Evolutionary conservation across 1,140 invertebrate genomes (phyloP), one percentile per base, ranked within the genome.

Genomic region (Elymnias hypermnestra): DNA sequence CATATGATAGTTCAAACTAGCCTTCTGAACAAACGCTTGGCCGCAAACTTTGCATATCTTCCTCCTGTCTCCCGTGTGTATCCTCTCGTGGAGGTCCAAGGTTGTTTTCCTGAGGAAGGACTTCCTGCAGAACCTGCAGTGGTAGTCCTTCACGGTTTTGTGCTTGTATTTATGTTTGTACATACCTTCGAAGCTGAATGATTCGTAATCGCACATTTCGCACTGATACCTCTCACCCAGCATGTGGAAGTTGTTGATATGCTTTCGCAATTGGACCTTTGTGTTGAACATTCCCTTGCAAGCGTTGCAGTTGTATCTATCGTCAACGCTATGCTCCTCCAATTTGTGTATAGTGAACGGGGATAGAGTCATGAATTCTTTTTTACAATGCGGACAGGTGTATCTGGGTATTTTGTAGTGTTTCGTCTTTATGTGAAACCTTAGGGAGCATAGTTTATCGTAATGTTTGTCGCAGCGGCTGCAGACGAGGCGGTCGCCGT

Each of bases 1-100:
- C 81, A 84, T 84, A 15, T 82, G 81, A 44, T 81, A 82, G 35
- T 82, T 78, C 1, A 89, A 49, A 19, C 87, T 89, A 0, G 87
- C 87, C 41, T 89, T 89, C 35, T 90, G 89, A 1, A 88, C 88
- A 53, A 95, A 95, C 10, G 90, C 89, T 74, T 95, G 94, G 0
- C 92, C 91, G 58, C 94, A 95, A 2, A 93, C 88, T 64, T 92
- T 91, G 55, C 94, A 96, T 0, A 89, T 67, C 55, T 91, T 95
- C 3, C 92, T 90, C 57, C 94, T 93, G 38, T 93, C 91, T 0
- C 92, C 92, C 0, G 91, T 93, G 57, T 95, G 94, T 62, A 94
- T 94, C 6, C 91, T 86, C 62, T 91, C 87, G 53, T 95, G 94
- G 31, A 94, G 92, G 61, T 92, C 63, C 33, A 83, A 35, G 0